Evolutionary conservation across 2,113 vertebrate genomes (phyloP).

Genomic region (Suncus etruscus): DNA sequence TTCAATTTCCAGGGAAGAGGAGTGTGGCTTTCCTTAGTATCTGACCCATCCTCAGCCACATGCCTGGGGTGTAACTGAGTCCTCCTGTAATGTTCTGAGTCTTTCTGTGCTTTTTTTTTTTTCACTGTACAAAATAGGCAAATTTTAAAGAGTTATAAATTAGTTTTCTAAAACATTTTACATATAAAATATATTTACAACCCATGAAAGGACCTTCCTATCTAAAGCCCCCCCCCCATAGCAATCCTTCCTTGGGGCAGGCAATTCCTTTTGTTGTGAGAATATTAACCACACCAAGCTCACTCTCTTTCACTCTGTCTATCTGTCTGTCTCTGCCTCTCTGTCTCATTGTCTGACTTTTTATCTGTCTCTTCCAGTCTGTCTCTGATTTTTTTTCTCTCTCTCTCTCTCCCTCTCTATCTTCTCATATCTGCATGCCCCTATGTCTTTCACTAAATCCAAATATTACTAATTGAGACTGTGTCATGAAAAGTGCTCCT

Average conservation of each 20-base stretch:
- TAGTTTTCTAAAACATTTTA: neutral
- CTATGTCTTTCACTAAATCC: too few species aligned
- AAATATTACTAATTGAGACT: too few species aligned
- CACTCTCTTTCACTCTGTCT: too few species aligned
- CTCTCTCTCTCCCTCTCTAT: too few species aligned
- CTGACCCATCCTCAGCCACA: neutral
- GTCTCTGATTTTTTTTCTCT: neutral
- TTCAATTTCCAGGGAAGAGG: neutral
- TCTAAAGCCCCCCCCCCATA: neutral
- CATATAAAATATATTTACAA: neutral
- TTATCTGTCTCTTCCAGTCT: too few species aligned
- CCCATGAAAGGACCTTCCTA: neutral
- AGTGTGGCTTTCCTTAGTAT: rapidly evolving
- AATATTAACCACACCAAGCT: neutral
- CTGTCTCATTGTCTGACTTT: neutral
- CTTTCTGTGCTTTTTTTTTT: neutral
- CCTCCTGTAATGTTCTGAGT: neutral
- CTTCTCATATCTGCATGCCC: neutral
- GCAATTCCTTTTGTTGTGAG: neutral
- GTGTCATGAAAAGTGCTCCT: too few species aligned
- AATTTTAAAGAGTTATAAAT: neutral
- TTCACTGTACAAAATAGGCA: neutral
- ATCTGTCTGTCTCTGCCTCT: neutral
- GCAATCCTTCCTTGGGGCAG: neutral
- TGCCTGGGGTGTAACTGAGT: neutral